phyloP scores from a whole-genome alignment of 2,797 vertebrate genomes.

The Pseudochaenichthys georgianus region DNA sequence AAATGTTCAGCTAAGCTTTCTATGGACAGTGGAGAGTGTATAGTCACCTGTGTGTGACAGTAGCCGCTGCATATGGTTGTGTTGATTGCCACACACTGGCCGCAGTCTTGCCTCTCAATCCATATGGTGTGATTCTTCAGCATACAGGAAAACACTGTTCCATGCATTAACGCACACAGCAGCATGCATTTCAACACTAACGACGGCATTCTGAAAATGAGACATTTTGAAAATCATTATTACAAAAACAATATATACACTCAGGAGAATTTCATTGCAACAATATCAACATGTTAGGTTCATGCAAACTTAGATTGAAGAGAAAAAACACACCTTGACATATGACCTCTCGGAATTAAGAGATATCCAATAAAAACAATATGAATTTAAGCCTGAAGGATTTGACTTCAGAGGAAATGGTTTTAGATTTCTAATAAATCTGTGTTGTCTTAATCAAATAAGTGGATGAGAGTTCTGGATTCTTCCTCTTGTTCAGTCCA shows the following conservation, averaged over 20 bases:
- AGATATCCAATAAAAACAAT: not conserved
- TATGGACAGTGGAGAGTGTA: slow-evolving; percentile 12
- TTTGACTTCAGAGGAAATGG: not conserved
- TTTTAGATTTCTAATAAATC: not conserved
- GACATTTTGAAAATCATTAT: not conserved
- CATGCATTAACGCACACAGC: slow-evolving; percentile 77
- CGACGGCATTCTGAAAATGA: slow-evolving; percentile 76
- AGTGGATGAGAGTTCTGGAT: not conserved
- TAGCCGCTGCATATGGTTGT: slow-evolving; percentile 94
- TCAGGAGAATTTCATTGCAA: not conserved
- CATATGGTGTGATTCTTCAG: slow-evolving; percentile 88
- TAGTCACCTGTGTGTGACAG: slow-evolving; percentile 90
- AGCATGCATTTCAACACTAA: slow-evolving; percentile 76
- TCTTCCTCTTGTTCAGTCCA: not conserved
- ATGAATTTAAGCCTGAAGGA: not conserved
- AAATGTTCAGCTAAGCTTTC: not conserved
- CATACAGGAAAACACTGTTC: slow-evolving; percentile 79
- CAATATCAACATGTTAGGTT: not conserved
- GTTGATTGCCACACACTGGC: slow-evolving; percentile 91
- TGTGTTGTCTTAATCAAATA: not conserved
- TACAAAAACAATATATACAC: not conserved
- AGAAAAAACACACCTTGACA: slow-evolving; percentile 21
- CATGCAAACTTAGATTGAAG: not conserved
- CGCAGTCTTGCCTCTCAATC: slow-evolving; percentile 88
- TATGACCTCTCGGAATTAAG: slow-evolving; percentile 1